Evolutionary conservation across 2,797 vertebrate genomes (phyloP).

Genomic region (Acanthis flammea): DNA sequence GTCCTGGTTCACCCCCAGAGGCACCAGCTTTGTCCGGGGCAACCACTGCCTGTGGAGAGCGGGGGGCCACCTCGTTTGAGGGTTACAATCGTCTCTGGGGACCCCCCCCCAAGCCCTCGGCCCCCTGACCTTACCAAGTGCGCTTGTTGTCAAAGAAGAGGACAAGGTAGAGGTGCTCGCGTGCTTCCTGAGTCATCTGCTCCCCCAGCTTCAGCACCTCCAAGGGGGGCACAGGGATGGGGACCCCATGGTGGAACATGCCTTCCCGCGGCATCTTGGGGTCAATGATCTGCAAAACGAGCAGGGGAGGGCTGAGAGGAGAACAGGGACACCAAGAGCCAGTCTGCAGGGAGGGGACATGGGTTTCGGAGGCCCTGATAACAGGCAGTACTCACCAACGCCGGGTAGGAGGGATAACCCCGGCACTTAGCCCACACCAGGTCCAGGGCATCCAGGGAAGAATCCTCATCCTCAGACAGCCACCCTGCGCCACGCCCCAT

Average conservation of each 20-base stretch:
- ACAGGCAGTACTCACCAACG: slow-evolving; percentile 81
- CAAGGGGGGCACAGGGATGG: slow-evolving; percentile 95
- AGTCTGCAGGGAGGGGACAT: fast-evolving
- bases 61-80: slow-evolving; percentile 35
- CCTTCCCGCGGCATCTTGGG: slow-evolving; percentile 99
- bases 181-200: slow-evolving; percentile 98
- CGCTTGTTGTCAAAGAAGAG: slow-evolving; percentile 99
- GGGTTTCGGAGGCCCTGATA: fast-evolving
- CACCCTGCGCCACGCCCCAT: slow-evolving; percentile 89
- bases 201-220: slow-evolving; percentile 98
- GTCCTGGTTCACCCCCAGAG: slow-evolving; percentile 96
- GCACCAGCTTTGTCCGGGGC: slow-evolving; percentile 95
- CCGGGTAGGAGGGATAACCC: slow-evolving; percentile 97
- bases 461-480: slow-evolving; percentile 94
- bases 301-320: not conserved
- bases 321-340: fast-evolving
- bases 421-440: slow-evolving; percentile 98
- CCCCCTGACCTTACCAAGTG: slow-evolving; percentile 85
- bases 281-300: slow-evolving; percentile 89
- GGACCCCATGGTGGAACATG: slow-evolving; percentile 95
- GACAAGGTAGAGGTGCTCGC: slow-evolving; percentile 97
- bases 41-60: slow-evolving; percentile 90
- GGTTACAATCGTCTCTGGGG: slow-evolving; percentile 19
- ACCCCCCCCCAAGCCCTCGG: not conserved
- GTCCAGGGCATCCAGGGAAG: slow-evolving; percentile 91